Percentiles rank a stretch among this genome's conserved stretches.
These are phyloP conservation scores for Tenualosa ilisha DNA, from an alignment of 2,797 vertebrate species.

Conservation along the genomic window DNA sequence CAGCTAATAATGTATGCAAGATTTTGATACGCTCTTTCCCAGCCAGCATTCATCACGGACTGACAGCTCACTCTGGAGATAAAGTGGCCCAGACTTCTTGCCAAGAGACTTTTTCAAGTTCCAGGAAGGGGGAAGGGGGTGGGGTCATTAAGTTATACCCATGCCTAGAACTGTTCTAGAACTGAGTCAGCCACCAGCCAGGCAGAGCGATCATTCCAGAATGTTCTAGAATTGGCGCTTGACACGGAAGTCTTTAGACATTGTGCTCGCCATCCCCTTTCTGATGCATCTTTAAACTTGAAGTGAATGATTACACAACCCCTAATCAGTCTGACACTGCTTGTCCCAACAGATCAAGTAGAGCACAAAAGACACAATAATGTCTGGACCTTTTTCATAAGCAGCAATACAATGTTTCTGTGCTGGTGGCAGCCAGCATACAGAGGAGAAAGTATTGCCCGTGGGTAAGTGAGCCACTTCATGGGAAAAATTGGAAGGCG, in stretches of 20 bases:
- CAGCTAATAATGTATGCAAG: conserved; percentile 67
- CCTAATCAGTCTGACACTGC: not conserved
- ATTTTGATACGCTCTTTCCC: conserved; percentile 62
- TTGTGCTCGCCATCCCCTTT: not conserved
- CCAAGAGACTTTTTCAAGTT: conserved; percentile 45
- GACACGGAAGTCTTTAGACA: not conserved
- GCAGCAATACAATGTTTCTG: not conserved
- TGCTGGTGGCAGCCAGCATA: not conserved
- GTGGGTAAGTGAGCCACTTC: not conserved
- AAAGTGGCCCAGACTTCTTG: conserved; percentile 60
- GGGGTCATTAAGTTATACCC: conserved; percentile 62
- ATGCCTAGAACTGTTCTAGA: not conserved
- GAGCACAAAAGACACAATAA: not conserved
- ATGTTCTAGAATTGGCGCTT: not conserved
- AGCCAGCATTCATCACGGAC: conserved; percentile 68
- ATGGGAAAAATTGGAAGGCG: conserved; percentile 1
- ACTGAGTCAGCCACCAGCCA: not conserved
- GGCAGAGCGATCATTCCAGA: not conserved
- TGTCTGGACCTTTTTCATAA: not conserved
- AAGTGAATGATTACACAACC: not conserved
- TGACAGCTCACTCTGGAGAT: conserved; percentile 70
- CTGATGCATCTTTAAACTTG: not conserved
- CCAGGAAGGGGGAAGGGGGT: conserved; percentile 65
- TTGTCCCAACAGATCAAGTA: not conserved
- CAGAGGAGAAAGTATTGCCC: not conserved